A percentile compares a stretch with the other conserved stretches of the same genome.
Evolutionary conservation across 2,888 invertebrate species (phyloP).

Genomic region (Escarpia spicata): DNA sequence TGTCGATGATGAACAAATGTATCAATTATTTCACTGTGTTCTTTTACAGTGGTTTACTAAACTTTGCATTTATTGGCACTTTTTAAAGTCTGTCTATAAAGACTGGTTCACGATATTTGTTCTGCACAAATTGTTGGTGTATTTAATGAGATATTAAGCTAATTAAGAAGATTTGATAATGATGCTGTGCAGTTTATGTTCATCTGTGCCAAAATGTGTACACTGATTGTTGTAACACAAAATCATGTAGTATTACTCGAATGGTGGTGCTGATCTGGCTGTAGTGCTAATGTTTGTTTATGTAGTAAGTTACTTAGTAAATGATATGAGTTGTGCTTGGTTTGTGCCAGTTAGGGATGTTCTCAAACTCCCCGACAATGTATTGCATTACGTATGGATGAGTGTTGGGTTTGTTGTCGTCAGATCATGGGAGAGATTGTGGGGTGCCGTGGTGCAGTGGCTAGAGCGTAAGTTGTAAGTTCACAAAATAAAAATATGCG

Average conservation of each 20-base stretch:
- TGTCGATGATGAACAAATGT: too few species aligned
- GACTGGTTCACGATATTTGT: background rate
- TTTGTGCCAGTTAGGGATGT: background rate
- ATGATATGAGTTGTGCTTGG: background rate
- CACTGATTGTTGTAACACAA: background rate
- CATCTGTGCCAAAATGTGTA: background rate
- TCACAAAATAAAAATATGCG: too few species aligned
- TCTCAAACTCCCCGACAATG: too few species aligned
- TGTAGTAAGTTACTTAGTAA: background rate
- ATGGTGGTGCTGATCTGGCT: background rate
- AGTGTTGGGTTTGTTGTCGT: too few species aligned
- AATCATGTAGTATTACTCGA: background rate
- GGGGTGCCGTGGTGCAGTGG: too few species aligned
- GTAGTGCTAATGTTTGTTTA: background rate
- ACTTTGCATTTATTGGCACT: background rate
- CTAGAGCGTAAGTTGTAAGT: too few species aligned
- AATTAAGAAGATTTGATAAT: background rate
- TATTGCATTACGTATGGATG: too few species aligned
- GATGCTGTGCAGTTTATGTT: background rate
- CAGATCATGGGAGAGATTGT: too few species aligned
- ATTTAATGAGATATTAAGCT: background rate
- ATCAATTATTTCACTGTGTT: background rate
- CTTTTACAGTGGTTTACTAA: background rate
- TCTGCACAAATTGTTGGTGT: background rate
- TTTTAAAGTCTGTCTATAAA: background rate